Evolutionary conservation across 2,888 invertebrate genomes (phyloP), one percentile per base, ranked within the genome.

Genomic region (Orthosia gothica): DNA sequence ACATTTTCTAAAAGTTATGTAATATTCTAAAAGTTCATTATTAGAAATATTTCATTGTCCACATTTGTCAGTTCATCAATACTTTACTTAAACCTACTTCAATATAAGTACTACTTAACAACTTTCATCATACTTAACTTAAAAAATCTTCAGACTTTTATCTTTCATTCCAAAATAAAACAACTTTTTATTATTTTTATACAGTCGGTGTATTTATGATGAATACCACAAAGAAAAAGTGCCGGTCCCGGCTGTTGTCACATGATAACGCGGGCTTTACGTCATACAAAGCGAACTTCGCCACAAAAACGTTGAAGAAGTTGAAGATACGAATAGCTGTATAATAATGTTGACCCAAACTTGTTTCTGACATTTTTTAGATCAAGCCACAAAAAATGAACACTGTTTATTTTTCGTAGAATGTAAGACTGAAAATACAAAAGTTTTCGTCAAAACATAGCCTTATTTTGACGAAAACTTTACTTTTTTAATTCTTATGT

Each of bases 281-380:
- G 77, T 82, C 71, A 82, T 66, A 84, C 82, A 71, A 59, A 69
- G 78, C 66, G 77, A 84, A 82, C 68, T 84, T 84, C 45, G 55
- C 71, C 63, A 84, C 81, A 84, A 82, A 84, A 82, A 84, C 82
- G 85, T 82, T 81, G 77, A 82, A 82, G 55, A 81, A 82, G 65
- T 82, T 81, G 40, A 71, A 84, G 82, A 82, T 70, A 76, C 67
- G 76, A 68, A 65, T 69, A 72, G 82, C 82, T 76, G 77, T 84
- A 84, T 84, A 82, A 81, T 84, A 82, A 82, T 82, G 85, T 82
- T 82, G 82, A 75, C 70, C 68, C 68, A n/a, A 84, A 82, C 55
- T 84, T 84, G 77, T 81, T 59, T 20, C 55, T 50, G 82, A 65
- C 76, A 70, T 26, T 64, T 81, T 81, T 84, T 65, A 66, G 70